phyloP scores from a whole-genome alignment of 2,888 invertebrate genomes.

The Ganaspis brasiliensis region DNA sequence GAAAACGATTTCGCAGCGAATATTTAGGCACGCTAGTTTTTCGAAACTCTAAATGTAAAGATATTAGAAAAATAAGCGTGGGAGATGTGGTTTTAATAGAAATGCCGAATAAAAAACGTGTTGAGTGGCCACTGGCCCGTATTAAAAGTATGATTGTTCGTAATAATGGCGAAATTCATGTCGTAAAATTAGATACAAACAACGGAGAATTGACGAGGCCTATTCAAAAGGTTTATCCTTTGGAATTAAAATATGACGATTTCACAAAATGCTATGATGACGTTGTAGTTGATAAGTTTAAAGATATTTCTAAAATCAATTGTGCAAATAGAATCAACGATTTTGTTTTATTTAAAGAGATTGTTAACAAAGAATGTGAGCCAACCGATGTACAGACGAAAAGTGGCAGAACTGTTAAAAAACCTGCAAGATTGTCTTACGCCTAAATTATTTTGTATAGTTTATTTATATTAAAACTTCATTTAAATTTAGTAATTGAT shows the following conservation, averaged over 20 bases:
- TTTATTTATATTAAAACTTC: too few relatives aligned
- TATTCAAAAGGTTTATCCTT: conserved; percentile 39
- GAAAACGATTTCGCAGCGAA: too few relatives aligned
- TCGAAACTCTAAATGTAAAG: neutral
- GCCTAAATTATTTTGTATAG: neutral
- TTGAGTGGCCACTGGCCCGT: conserved; percentile 41
- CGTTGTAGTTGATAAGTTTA: neutral
- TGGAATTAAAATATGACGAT: conserved; percentile 14
- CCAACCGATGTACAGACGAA: neutral
- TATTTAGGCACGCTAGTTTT: too few relatives aligned
- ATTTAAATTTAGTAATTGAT: too few relatives aligned
- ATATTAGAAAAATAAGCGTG: neutral
- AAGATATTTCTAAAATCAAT: neutral
- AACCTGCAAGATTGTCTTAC: neutral
- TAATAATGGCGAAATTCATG: conserved; percentile 27
- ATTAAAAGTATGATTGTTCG: neutral
- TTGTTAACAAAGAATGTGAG: too few relatives aligned
- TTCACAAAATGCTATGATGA: neutral
- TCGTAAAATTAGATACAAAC: conserved; percentile 6
- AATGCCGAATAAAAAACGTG: conserved; percentile 47
- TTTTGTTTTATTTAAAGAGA: too few relatives aligned
- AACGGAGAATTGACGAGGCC: conserved; percentile 7
- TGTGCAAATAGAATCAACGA: neutral
- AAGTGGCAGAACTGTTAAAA: neutral
- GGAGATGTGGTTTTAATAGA: conserved; percentile 53